Base-by-base conservation (phyloP, 1,140 invertebrate species). In the Mycetomoellerius zeteki region DNA sequence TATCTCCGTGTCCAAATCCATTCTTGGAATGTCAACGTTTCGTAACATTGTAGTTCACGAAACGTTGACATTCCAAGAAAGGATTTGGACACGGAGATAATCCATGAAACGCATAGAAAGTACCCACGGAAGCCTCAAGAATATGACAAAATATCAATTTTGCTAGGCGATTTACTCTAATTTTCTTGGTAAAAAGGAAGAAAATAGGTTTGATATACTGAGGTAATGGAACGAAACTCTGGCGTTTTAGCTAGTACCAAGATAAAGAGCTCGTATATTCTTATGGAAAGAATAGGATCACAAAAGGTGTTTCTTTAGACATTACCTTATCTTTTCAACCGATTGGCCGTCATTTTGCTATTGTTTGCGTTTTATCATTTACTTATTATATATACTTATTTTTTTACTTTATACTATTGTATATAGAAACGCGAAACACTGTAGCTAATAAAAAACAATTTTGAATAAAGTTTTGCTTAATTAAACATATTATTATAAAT, bases 261-360 rank as follows among this genome's bases (percentile, higher is more conserved):
- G 75, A 77, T 77, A 64, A 78, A 65, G 19, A 30, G 24, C 2
- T 65, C 37, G 24, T 78, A 78, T 47, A 78, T 78, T 78, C 21
- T 78, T 78, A 50, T 2, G 2, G 37, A 30, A 78, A 78, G 24
- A 78, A 30, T 43, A n/a, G 16, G 24, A 6, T 43, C 43, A 47
- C 24, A 65, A 78, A 78, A 65, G 12, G 6, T 78, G 37, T 78
- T 78, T 78, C 37, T 47, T 21, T 47, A 78, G 16, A 8, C 5
- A 6, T 19, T 50, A 30, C 12, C 60, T 3, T n/a, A 14, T 78
- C 10, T 65, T 65, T 78, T 33, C 60, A 50, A 78, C 8, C 60
- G 12, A 65, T 65, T 65, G 1, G 21, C 27, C 8, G 1, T 75
- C 37, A 7, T 47, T 6, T 1, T 30, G 19, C 43, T 24, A 43